Evolutionary conservation across 2,888 invertebrate genomes (phyloP), one percentile per base, ranked within the genome.

Genomic region (Sarcophaga subvicina): DNA sequence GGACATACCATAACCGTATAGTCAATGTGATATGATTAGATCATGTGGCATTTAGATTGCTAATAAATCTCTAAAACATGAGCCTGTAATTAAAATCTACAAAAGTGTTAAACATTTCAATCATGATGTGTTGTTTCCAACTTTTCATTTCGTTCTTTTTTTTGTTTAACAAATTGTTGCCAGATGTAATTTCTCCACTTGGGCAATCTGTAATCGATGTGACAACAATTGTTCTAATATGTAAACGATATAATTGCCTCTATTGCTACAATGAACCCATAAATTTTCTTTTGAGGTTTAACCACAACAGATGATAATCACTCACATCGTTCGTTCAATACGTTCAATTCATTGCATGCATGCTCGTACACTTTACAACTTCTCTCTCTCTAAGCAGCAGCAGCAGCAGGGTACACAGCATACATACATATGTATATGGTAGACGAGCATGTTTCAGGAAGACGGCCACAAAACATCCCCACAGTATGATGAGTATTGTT

Each of bases 191-290:
- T 45, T 47, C 47, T 45, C 45, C 47, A 67, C 4, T 67, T 14
- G 3, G 17, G 20, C 10, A 62, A 22, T 22, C 4, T 37, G 17
- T 80, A 80, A 80, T 84, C 81, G 75, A 84, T 84, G 83, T 84
- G 86, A 81, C 84, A 86, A 84, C 80, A 81, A 80, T 82, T 87
- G 80, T 80, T 80, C 78, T 77, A 67, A 73, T 84, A 87, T 81
- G 83, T 84, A 82, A 86, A 86, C 83, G 80, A 76, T 83, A 87
- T 87, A 84, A 84, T 87, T 84, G 87, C 87, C 84, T 82, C 82
- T 67, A 84, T 81, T 84, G 75, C 83, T 84, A 75, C 88, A 85
- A 88, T 82, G 88, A 87, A 88, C 80, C 88, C 85, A 89, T 89
- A 88, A 89, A 89, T 89, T 87, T 88, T 77, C 72, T 86, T 37